Evolutionary conservation across 1,140 invertebrate species (phyloP), one percentile per base, ranked within the genome.

Genomic region (Chlorops oryzae): DNA sequence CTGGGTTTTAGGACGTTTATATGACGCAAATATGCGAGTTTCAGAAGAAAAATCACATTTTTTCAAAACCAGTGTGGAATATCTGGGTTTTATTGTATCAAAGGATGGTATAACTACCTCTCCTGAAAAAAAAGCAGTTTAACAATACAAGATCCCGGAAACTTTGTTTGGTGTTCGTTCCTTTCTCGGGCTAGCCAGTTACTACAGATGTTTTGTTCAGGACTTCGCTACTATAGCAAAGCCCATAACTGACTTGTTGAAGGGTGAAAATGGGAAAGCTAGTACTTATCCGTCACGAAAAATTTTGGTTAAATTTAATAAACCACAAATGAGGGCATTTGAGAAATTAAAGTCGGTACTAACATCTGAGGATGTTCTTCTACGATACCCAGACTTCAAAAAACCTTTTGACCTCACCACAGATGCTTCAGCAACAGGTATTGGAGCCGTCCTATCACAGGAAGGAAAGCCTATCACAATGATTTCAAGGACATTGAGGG

Each of bases 41-140:
- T n/a, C n/a, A n/a, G n/a, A n/a, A n/a, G n/a, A n/a, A 51, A 77
- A 78, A 58, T 73, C 65, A 32, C 45, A 68, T 75, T 78, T 58
- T n/a, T 66, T 58, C n/a, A 50, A 59, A 25, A 48, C 37, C 7
- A 50, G 64, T 22, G 40, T 52, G 13, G 15, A 50, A 43, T 55
- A 28, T 22, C 18, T 51, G 3, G 54, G 47, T 2, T 59, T 54
- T 24, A 39, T 47, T 2, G 41, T 56, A 13, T 44, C 44, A n/a
- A 20, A 38, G 4, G 17, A 42, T 18, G 54, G 54, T n/a, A 49
- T 49, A 10, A 47, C 35, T 39, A 59, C 54, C 18, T 28, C 49
- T 28, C 47, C 54, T n/a, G 61, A 65, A 34, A 52, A 63, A 15
- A 38, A 37, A 21, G 54, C 54, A 2, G 63, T 63, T 15, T 39